Base-by-base conservation (phyloP, 1,140 invertebrate genomes). In the Drosophila melanica region DNA sequence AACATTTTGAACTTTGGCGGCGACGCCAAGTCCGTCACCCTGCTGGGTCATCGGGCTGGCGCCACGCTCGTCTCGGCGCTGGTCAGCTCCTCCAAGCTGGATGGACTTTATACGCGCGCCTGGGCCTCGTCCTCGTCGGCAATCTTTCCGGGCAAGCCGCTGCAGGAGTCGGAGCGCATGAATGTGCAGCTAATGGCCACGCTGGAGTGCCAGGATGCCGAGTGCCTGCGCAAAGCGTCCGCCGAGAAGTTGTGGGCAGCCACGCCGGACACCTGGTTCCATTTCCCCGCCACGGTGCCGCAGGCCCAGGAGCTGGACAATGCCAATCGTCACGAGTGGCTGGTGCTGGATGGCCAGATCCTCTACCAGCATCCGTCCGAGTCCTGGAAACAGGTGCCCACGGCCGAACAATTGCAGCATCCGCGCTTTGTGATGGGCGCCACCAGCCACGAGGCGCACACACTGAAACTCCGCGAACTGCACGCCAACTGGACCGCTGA, bases 1-100 rank as follows among this genome's bases (percentile, higher is more conserved):
- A 97, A 97, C 79, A 97, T 97, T 39, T 94, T 94, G 48, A 93
- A 97, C 90, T 98, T 98, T 82, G 97, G 97, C 1, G 97, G 97
- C 0, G 95, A 97, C 92, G 93, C 94, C 5, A 92, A 94, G 6
- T 93, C 94, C 0, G 95, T 98, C 0, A 97, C 96, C 0, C 77
- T 98, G n/a, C 93, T 97, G 75, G 97, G 96, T 2, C 96, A 97
- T 86, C 93, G 95, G 18, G 95, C 96, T 0, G 96, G 96, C 8
- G 96, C 96, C 6, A 97, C 96, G 1, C 90, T 97, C 1, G 95
- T 96, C 0, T 95, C 95, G 0, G 94, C 95, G 0, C 90, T 97
- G 9, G 92, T 95, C 2, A 93, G 93, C 4, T 93, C 94, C 0
- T 91, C 92, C 23, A 93, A 94, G 48, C 92, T 94, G 1, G 93